Percentiles rank a stretch among this genome's conserved stretches.
Conservation (phyloP, 2,113 vertebrate genomes). For the Lampris incognitus region DNA sequence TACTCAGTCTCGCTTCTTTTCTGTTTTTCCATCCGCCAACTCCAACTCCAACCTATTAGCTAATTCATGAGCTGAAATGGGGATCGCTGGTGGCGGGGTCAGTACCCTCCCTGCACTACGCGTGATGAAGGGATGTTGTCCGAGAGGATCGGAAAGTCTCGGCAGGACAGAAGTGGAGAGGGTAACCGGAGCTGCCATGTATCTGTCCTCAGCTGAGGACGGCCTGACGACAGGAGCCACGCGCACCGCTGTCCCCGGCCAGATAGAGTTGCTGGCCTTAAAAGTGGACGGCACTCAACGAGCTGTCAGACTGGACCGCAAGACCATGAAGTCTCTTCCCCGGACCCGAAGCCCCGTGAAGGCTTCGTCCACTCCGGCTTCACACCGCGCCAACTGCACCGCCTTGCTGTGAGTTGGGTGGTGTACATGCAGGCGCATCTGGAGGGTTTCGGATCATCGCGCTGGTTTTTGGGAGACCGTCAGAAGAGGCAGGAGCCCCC, state of each 20-base stretch:
- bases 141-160: constrained; percentile 66
- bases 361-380: too few relatives aligned
- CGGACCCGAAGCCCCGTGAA: too few relatives aligned
- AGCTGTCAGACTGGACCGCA: constrained; percentile 39
- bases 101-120: constrained; percentile 32
- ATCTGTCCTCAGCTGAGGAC: constrained; percentile 65
- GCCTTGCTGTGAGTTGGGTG: too few relatives aligned
- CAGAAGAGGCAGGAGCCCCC: too few relatives aligned
- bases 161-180: constrained; percentile 44
- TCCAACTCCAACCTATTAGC: too few relatives aligned
- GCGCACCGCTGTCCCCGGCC: constrained; percentile 41
- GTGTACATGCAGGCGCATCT: too few relatives aligned
- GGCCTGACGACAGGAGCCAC: constrained; percentile 68
- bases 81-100: neutral
- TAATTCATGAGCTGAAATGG: neutral
- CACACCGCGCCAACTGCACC: too few relatives aligned
- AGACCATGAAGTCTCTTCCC: neutral
- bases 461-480: too few relatives aligned
- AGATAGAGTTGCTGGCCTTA: constrained; percentile 73
- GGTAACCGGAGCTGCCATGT: constrained; percentile 59
- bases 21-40: too few relatives aligned
- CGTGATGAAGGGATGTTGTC: constrained; percentile 46
- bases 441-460: too few relatives aligned
- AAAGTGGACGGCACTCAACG: constrained; percentile 53
- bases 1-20: too few relatives aligned